Conservation (phyloP, 2,888 invertebrate genomes). For the Mesochorus sp. region DNA sequence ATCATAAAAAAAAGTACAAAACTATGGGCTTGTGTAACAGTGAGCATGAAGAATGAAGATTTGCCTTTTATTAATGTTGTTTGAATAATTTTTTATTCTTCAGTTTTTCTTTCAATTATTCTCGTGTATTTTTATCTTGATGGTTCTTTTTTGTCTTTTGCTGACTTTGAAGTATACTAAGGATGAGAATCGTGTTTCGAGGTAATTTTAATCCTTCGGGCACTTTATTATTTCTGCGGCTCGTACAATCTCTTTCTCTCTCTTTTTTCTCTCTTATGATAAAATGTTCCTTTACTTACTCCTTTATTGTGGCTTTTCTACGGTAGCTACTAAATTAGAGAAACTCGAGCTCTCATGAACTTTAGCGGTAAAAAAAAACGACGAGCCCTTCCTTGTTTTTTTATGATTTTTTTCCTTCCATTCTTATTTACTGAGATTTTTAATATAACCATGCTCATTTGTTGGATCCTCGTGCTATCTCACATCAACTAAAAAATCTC, state of each 20-base stretch:
- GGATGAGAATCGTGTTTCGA: not conserved
- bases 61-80: no score
- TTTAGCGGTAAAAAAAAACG: not conserved
- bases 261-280: not conserved
- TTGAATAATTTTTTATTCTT: no score
- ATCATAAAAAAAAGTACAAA: no score
- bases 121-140: not conserved
- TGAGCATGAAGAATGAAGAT: no score
- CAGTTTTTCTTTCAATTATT: not conserved
- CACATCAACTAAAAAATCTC: not conserved
- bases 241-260: not conserved
- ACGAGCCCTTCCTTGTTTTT: not conserved
- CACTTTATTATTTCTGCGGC: constrained; percentile 11
- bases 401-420: not conserved
- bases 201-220: constrained; percentile 11
- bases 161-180: not conserved
- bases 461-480: not conserved
- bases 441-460: constrained; percentile 11
- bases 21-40: no score
- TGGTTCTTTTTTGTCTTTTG: not conserved
- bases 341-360: constrained; percentile 15
- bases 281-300: constrained; percentile 11
- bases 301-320: not conserved
- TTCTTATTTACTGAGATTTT: constrained; percentile 14
- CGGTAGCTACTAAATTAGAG: constrained; percentile 23